phyloP scores from a whole-genome alignment of 1,140 invertebrate genomes.

The Ostrea denselamellosa region DNA sequence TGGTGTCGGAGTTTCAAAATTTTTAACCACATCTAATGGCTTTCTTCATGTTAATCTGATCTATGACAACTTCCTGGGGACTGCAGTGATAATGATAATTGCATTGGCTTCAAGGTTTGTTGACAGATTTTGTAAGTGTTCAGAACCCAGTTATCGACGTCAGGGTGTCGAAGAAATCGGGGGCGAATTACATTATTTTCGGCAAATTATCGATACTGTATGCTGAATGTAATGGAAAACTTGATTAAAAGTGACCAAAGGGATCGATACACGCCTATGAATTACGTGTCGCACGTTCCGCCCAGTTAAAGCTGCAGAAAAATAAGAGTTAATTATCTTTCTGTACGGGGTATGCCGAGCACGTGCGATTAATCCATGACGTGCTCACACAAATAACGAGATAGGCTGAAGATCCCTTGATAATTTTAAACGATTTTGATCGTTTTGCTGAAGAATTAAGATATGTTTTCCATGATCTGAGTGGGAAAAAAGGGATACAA shows the following conservation, averaged over 20 bases:
- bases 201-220: not conserved
- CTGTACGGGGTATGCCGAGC: not conserved
- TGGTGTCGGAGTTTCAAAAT: too few relatives aligned
- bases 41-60: not conserved
- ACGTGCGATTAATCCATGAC: slow-evolving; percentile 14
- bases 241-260: slow-evolving; percentile 24
- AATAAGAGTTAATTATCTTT: not conserved
- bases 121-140: not conserved
- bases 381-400: not conserved
- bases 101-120: not conserved
- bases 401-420: not conserved
- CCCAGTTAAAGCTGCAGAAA: not conserved
- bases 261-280: not conserved
- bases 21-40: too few relatives aligned
- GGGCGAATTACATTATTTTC: not conserved
- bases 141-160: not conserved
- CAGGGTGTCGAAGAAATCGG: not conserved
- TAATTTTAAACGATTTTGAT: slow-evolving; percentile 31
- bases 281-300: not conserved
- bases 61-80: not conserved
- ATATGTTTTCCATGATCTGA: not conserved
- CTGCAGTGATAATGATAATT: not conserved
- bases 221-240: not conserved
- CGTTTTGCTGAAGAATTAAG: slow-evolving; percentile 24
- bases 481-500: not conserved